A percentile compares a stretch with the other conserved stretches of the same genome.
phyloP scores from a whole-genome alignment of 1,140 invertebrate genomes.

The Manduca sexta region DNA sequence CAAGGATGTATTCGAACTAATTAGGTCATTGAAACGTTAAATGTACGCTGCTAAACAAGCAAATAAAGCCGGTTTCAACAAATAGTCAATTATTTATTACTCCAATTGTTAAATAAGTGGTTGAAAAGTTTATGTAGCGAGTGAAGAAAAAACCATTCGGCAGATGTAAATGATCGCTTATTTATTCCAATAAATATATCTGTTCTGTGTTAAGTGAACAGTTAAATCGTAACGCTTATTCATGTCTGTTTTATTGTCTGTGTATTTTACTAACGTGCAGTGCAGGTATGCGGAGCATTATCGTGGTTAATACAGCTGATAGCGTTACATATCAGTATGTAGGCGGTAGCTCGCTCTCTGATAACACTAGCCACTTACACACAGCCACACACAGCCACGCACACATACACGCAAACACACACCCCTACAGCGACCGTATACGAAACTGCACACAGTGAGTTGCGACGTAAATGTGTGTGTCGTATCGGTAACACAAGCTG shows the following conservation, averaged over 20 bases:
- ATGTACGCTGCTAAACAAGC: too few species aligned
- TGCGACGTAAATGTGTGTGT: conserved; percentile 6
- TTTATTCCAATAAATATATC: neutral
- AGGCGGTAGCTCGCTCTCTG: conserved; percentile 43
- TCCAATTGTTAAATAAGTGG: too few species aligned
- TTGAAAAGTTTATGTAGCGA: too few species aligned
- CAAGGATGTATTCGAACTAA: too few species aligned
- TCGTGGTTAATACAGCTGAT: conserved; percentile 45
- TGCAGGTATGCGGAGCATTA: conserved; percentile 21
- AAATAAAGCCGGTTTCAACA: too few species aligned
- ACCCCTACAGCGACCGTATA: conserved; percentile 4
- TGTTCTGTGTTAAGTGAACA: neutral
- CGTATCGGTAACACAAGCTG: conserved; percentile 23
- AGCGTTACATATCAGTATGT: conserved; percentile 36
- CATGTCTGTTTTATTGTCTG: conserved; percentile 34
- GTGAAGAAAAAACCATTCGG: too few species aligned
- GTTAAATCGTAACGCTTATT: conserved; percentile 28
- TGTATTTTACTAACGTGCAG: neutral
- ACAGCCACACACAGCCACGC: conserved; percentile 5
- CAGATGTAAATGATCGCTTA: too few species aligned
- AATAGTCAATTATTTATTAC: too few species aligned
- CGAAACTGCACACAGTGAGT: conserved; percentile 6
- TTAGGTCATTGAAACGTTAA: too few species aligned
- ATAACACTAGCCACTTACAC: conserved; percentile 20
- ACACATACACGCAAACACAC: conserved; percentile 1